Evolutionary conservation across 2,113 vertebrate species (phyloP), one percentile per base, ranked within the genome.

Genomic region (Nettapus auritus): DNA sequence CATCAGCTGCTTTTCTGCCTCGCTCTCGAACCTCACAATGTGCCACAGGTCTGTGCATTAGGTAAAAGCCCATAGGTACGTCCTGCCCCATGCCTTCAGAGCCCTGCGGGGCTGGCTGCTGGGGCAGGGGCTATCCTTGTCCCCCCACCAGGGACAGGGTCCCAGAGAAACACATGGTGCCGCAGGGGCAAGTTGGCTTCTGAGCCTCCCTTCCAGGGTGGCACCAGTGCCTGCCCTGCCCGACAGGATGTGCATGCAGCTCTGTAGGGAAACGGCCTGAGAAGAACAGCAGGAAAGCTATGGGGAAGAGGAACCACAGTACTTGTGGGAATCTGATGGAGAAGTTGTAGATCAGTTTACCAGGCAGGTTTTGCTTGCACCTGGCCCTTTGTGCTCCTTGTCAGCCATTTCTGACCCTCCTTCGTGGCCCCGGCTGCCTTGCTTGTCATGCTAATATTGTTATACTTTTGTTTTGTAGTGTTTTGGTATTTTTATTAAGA

Each of bases 401-500:
- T 56, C 76, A 84, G 53, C 44, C 60, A 15, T 68, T 88, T 68
- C 68, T 88, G 82, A 82, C 88, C 71, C 38, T 23, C 44, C 94
- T 70, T 73, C 80, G 50, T 88, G 90, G 69, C 70, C 89, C 79
- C 57, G 57, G 81, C 62, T 91, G 90, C 78, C 73, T 93, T 88
- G 48, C 60, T 84, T 88, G 88, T 93, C 73, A 42, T 0, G 4
- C 55, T 78, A 55, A 74, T 56, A 17, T 89, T 0, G 3, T 82
- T 76, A 42, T 42, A 70, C 89, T 86, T 93, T 95, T 87, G 92
- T 94, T 96, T 94, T 92, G 92, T 78, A 88, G 86, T 57, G 83
- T 92, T 96, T 90, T 88, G 86, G 36, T 92, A 82, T 82, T 86
- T 90, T 84, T 53, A 94, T 93, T 71, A 92, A 94, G 96, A 96